Percentiles rank a stretch among this genome's conserved stretches.
These are phyloP conservation scores for Artibeus jamaicensis DNA, from an alignment of 2,797 vertebrate species.

Conservation along the genomic window DNA sequence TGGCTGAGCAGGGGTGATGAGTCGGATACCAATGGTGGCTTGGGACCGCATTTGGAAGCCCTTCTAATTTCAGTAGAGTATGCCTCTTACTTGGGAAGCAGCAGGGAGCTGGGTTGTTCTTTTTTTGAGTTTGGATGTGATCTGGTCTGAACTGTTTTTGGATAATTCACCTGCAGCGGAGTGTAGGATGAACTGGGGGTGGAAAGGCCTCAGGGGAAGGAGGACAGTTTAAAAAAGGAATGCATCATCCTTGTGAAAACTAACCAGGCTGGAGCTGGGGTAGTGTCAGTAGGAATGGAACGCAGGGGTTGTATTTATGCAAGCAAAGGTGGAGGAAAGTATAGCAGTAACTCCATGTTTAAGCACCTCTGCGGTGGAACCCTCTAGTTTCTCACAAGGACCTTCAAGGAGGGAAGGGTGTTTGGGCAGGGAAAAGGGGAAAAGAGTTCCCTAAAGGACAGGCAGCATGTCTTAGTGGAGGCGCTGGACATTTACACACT, in stretches of 20 bases:
- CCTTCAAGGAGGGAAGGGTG: neutral
- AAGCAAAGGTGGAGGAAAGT: neutral
- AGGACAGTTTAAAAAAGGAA: neutral
- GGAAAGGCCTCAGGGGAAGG: neutral
- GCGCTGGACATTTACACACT: neutral
- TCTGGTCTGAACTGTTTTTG: neutral
- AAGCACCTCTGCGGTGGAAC: neutral
- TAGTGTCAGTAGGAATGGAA: neutral
- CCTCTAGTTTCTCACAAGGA: neutral
- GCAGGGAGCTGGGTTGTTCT: neutral
- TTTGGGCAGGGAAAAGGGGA: neutral
- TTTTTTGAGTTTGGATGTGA: neutral
- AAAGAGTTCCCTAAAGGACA: neutral
- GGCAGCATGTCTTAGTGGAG: neutral
- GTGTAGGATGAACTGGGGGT: neutral
- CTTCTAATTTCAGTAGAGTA: neutral
- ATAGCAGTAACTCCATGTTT: neutral
- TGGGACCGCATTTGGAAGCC: neutral
- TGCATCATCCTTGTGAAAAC: neutral
- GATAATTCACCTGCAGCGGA: constrained; percentile 3
- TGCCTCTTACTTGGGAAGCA: neutral
- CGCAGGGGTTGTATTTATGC: neutral
- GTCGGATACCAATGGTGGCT: neutral
- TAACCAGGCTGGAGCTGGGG: neutral
- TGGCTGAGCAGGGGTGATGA: neutral